Base-by-base conservation (phyloP, 2,888 invertebrate species). In the Drosophila mercatorum region DNA sequence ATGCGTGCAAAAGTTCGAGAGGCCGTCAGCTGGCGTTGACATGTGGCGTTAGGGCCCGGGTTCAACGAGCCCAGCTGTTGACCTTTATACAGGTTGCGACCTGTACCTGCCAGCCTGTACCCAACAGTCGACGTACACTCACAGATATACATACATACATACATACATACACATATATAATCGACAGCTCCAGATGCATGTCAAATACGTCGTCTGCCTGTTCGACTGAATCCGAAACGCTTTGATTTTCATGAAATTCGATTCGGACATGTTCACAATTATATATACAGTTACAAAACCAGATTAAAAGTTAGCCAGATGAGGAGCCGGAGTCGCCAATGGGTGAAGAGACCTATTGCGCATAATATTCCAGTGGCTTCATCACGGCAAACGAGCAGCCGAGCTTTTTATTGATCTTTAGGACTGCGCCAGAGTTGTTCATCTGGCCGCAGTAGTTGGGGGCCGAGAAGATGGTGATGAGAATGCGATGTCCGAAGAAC, bases 401-500 rank as follows among this genome's bases (percentile, higher is more conserved):
- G 12, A 78, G n/a, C 0, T 61, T 36, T 3, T 17, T 2, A 92
- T 98, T 98, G 6, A 98, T 98, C 69, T 96, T 96, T 98, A 98
- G 98, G 97, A 98, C 98, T 52, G 98, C 98, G 73, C 94, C 96
- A 51, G 96, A 95, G 90, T 96, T 96, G 91, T 96, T 96, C 91
- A 96, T 96, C 91, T 96, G 95, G 0, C 78, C 78, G 17, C 81
- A 83, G 22, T 83, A 81, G 31, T 98, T 97, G 44, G 97, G 97
- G 46, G 97, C 97, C 68, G 96, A 96, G 93, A 97, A 97, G 59
- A 97, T 92, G 41, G 96, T 97, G 57, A 98, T 97, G 83, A 99
- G 94, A 91, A 98, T 98, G 77, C 98, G 94, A 93, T 98, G 98
- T 61, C 98, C 98, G 93, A 97, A 97, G 93, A 97, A 97, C 93